phyloP scores from a whole-genome alignment of 2,113 vertebrate genomes.

The Bos javanicus region DNA sequence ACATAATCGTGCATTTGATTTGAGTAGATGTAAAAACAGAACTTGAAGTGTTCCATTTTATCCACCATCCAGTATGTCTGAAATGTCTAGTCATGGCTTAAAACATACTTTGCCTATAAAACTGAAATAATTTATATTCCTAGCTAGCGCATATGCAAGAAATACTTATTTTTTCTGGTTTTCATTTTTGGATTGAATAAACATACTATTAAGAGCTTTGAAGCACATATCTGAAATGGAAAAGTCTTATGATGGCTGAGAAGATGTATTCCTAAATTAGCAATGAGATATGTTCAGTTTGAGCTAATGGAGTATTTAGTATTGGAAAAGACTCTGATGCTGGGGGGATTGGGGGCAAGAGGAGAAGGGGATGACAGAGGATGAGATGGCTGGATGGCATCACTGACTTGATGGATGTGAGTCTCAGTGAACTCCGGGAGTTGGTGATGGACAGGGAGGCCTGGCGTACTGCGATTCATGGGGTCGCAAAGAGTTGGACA shows the following conservation, averaged over 20 bases:
- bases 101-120: not conserved
- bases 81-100: not conserved
- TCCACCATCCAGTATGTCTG: not conserved
- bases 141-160: not conserved
- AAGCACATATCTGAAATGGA: not conserved
- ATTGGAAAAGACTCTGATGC: not conserved
- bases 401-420: no score
- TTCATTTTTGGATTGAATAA: slow-evolving; percentile 3
- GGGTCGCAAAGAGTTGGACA: no score
- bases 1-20: not conserved
- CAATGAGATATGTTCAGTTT: not conserved
- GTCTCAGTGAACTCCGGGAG: no score
- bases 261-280: not conserved
- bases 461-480: no score
- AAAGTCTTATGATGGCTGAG: not conserved
- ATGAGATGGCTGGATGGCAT: no score
- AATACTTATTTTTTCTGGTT: not conserved
- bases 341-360: no score
- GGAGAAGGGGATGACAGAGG: no score
- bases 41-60: not conserved
- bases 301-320: not conserved
- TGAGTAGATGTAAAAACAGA: not conserved
- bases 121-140: not conserved
- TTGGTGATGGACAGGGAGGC: no score
- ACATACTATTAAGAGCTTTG: not conserved